Percentiles rank a stretch among this genome's conserved stretches.
Evolutionary conservation across 2,797 vertebrate genomes (phyloP).

Genomic region (Catostomus latipinnis): DNA sequence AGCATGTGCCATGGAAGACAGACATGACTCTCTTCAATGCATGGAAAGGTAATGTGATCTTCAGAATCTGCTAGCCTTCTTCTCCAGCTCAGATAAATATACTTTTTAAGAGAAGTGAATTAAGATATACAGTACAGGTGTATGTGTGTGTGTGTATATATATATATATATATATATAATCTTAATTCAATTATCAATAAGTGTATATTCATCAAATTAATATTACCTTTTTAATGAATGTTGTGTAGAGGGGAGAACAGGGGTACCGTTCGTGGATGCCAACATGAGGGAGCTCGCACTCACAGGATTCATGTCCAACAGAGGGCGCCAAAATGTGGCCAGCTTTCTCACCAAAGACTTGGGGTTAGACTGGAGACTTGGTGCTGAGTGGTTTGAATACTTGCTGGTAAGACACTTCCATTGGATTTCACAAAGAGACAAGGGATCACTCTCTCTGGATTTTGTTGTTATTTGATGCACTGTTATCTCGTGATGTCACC

Average conservation of each 20-base stretch:
- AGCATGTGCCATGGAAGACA: constrained; percentile 83
- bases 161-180: too few species aligned
- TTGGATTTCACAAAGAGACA: neutral
- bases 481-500: constrained; percentile 6
- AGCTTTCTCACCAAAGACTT: constrained; percentile 89
- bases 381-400: constrained; percentile 86
- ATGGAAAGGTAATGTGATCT: constrained; percentile 81
- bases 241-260: constrained; percentile 79
- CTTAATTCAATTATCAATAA: too few species aligned
- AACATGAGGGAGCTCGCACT: constrained; percentile 84
- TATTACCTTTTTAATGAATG: constrained; percentile 47
- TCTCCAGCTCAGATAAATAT: neutral
- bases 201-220: constrained; percentile 33
- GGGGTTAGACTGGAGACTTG: constrained; percentile 86
- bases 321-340: constrained; percentile 85
- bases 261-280: constrained; percentile 86
- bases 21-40: constrained; percentile 76
- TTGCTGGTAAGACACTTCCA: constrained; percentile 74
- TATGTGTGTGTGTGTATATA: too few species aligned
- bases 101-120: neutral
- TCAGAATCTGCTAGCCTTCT: neutral
- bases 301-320: constrained; percentile 87
- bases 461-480: neutral
- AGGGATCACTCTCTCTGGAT: too few species aligned
- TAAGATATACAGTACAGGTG: constrained; percentile 59